These are phyloP conservation scores for Antennarius striatus DNA, from an alignment of 2,113 vertebrate species.

Conservation along the genomic window DNA sequence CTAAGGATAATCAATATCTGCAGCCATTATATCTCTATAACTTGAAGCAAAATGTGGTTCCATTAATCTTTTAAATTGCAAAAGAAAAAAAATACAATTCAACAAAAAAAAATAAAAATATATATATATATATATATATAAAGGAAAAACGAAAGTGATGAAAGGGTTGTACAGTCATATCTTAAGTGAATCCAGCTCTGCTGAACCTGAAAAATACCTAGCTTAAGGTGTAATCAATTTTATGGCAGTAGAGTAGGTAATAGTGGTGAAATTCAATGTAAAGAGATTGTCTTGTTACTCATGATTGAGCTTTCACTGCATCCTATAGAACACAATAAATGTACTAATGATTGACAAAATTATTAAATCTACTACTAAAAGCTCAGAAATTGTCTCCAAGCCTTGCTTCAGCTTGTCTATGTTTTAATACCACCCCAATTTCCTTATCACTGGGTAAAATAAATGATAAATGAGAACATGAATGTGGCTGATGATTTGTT, in stretches of 20 bases:
- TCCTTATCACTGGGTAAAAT: conserved; percentile 48
- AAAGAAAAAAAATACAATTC: too few relatives aligned
- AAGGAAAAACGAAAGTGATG: conserved; percentile 13
- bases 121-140: not conserved
- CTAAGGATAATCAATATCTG: too few relatives aligned
- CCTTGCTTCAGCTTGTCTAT: too few relatives aligned
- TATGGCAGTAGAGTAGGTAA: conserved; percentile 3
- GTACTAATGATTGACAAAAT: too few relatives aligned
- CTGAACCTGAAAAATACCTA: not conserved
- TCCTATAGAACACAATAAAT: too few relatives aligned
- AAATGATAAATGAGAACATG: conserved; percentile 60
- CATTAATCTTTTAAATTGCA: too few relatives aligned
- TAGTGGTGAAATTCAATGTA: conserved; percentile 34
- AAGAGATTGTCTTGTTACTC: conserved; percentile 41
- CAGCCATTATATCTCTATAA: too few relatives aligned
- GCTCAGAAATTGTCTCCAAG: too few relatives aligned
- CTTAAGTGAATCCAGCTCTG: conserved; percentile 30
- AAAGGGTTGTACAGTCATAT: conserved; percentile 41
- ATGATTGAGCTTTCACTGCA: not conserved
- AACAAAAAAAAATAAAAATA: too few relatives aligned
- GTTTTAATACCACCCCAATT: conserved; percentile 24
- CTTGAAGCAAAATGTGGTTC: too few relatives aligned
- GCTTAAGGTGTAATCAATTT: conserved; percentile 10
- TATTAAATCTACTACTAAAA: too few relatives aligned
- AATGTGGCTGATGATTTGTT: conserved; percentile 67